Percentiles rank a stretch among this genome's conserved stretches.
Evolutionary conservation across 2,113 vertebrate genomes (phyloP).

Genomic region (Fregetta grallaria): DNA sequence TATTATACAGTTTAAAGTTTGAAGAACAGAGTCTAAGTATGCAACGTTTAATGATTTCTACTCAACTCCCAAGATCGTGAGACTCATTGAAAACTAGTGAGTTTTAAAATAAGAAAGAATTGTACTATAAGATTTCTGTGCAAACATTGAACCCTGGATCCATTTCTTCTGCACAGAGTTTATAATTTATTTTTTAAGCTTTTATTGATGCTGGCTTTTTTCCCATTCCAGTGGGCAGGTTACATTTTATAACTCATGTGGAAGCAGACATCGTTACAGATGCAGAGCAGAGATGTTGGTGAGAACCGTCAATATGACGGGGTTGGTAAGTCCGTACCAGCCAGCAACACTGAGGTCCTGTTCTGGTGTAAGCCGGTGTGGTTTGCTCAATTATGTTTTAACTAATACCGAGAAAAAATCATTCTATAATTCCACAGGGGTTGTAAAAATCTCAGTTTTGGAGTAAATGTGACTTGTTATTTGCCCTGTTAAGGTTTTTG

Average conservation of each 20-base stretch:
- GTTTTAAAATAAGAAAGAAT: background rate
- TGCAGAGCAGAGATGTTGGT: background rate
- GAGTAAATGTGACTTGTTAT: background rate
- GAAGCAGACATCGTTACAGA: background rate
- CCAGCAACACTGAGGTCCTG: background rate
- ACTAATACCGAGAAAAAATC: background rate
- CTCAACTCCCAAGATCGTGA: background rate
- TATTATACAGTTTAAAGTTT: background rate
- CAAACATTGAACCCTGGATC: background rate
- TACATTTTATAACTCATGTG: background rate
- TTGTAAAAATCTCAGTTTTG: background rate
- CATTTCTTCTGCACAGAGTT: background rate
- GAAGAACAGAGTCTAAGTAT: background rate
- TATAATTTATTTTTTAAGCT: background rate
- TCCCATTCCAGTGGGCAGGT: background rate
- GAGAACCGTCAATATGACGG: fast-evolving
- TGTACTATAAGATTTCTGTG: background rate
- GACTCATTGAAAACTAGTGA: background rate
- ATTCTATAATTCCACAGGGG: background rate
- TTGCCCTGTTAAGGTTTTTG: background rate
- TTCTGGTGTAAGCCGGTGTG: background rate
- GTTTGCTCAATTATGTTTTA: background rate
- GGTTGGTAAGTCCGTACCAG: background rate
- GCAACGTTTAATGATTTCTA: background rate
- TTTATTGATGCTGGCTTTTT: background rate